Conservation (phyloP, 92 coral and sea anemone genomes). For the Porites lobata region DNA sequence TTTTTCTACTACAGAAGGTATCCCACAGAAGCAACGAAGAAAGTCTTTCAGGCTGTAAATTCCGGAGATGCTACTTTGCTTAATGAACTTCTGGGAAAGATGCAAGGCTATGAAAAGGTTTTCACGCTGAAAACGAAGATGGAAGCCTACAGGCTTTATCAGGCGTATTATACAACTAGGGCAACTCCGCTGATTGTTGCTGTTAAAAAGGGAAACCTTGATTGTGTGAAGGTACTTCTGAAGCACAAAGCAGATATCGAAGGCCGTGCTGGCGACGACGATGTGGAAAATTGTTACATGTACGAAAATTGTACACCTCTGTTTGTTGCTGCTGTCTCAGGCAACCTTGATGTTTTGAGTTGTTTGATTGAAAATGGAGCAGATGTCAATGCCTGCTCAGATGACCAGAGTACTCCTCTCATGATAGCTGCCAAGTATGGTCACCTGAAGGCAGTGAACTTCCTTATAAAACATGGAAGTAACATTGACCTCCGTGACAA, state of each 20-base stretch:
- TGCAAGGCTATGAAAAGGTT: background rate
- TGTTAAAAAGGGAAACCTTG: conserved; percentile 40
- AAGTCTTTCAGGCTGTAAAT: background rate
- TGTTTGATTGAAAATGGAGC: conserved; percentile 1
- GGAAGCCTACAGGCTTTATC: background rate
- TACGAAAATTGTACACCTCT: background rate
- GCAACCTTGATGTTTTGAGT: background rate
- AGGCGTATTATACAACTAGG: background rate
- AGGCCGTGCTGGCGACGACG: conserved; percentile 12
- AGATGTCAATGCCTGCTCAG: background rate
- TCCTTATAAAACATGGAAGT: background rate
- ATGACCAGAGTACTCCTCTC: background rate
- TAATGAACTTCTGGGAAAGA: background rate
- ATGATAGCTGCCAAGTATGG: background rate
- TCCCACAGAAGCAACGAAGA: background rate
- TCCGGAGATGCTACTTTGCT: background rate
- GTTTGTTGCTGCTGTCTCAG: background rate
- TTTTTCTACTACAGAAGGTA: background rate
- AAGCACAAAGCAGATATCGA: conserved; percentile 39
- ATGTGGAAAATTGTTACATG: no score
- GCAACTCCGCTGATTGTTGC: conserved; percentile 41
- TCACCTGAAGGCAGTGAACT: background rate
- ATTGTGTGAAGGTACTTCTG: conserved; percentile 42
- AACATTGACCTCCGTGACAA: background rate
- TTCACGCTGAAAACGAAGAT: background rate